Percentiles rank a stretch among this genome's conserved stretches.
Evolutionary conservation across 2,888 invertebrate genomes (phyloP).

Genomic region (Mimumesa dahlbomi): DNA sequence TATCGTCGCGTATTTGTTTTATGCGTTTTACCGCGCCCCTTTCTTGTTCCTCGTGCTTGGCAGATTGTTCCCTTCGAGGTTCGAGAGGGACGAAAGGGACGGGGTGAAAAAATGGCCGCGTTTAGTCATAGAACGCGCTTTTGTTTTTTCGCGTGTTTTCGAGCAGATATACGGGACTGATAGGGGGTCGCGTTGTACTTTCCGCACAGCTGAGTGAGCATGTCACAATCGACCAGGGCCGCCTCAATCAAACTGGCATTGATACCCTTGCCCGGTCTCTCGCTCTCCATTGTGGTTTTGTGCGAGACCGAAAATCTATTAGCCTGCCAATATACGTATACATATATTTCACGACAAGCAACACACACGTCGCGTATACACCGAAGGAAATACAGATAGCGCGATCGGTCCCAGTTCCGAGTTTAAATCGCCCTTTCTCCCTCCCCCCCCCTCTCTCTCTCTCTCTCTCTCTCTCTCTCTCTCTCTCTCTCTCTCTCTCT

Average conservation of each 20-base stretch:
- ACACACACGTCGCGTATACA: background rate
- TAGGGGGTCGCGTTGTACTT: conserved; percentile 69
- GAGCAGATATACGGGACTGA: conserved; percentile 64
- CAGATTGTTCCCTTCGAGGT: conserved; percentile 31
- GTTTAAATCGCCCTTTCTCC: no score
- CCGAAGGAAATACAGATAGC: background rate
- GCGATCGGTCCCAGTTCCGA: background rate
- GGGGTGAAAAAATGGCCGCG: conserved; percentile 61
- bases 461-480: no score
- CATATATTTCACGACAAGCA: conserved; percentile 26
- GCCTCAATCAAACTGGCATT: conserved; percentile 79
- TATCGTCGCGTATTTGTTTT: no score
- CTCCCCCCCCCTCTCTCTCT: no score
- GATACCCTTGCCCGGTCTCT: conserved; percentile 71
- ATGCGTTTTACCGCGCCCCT: no score
- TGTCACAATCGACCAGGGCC: conserved; percentile 77
- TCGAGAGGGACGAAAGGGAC: conserved; percentile 30
- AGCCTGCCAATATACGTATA: conserved; percentile 63
- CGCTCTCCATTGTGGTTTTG: conserved; percentile 67
- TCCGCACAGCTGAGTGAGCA: conserved; percentile 76
- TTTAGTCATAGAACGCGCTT: conserved; percentile 36
- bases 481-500: no score
- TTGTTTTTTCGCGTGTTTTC: conserved; percentile 60
- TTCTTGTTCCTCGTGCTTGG: background rate
- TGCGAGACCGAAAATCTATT: conserved; percentile 76